These are phyloP conservation scores for Emys orbicularis DNA, from an alignment of 2,797 vertebrate genomes.

Conservation along the genomic window DNA sequence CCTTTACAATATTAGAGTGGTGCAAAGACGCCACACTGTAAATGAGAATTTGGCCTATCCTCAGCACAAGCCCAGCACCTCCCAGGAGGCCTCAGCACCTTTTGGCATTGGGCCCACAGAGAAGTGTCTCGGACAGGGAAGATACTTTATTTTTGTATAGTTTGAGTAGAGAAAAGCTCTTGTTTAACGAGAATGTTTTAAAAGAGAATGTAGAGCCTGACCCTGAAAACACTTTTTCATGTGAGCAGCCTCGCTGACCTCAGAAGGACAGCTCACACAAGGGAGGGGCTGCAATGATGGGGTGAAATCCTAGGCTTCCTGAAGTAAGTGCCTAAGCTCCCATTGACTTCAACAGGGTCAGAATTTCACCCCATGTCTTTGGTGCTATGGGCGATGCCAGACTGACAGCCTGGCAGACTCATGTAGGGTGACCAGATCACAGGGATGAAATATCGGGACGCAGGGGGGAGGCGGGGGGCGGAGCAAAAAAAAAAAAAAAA, in stretches of 20 bases:
- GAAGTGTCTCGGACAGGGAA: slow-evolving; percentile 19
- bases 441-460: no score
- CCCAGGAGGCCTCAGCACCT: neutral
- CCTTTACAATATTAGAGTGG: neutral
- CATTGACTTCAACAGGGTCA: neutral
- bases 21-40: neutral
- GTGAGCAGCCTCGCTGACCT: neutral
- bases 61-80: slow-evolving; percentile 10
- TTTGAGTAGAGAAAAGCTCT: neutral
- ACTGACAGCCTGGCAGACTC: neutral
- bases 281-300: neutral
- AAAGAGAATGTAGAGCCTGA: neutral
- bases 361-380: neutral
- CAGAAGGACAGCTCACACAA: neutral
- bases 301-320: neutral
- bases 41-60: neutral
- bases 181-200: neutral
- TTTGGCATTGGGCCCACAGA: neutral
- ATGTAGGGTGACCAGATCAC: no score
- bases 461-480: no score
- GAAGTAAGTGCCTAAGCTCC: neutral
- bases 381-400: neutral
- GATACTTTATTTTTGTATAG: neutral
- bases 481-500: no score
- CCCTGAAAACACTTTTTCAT: neutral